phyloP scores from a whole-genome alignment of 2,113 vertebrate species.

The Mastomys coucha region DNA sequence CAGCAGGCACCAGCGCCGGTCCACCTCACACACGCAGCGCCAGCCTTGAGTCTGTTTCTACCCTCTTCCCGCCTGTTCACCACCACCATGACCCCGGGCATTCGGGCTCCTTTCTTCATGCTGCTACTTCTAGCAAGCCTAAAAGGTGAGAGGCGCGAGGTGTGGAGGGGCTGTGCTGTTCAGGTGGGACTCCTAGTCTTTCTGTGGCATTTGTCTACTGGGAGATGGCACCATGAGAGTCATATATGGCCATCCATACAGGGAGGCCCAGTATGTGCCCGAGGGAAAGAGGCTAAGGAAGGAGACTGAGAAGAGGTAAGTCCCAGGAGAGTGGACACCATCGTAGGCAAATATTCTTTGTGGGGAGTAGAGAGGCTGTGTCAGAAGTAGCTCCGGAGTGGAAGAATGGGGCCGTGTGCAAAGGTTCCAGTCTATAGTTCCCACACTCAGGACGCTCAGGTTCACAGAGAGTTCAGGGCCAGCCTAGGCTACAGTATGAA shows the following conservation, averaged over 20 bases:
- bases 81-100: slow-evolving; percentile 64
- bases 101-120: slow-evolving; percentile 34
- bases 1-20: slow-evolving; percentile 62
- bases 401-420: background rate
- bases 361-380: background rate
- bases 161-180: background rate
- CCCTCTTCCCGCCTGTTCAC: background rate
- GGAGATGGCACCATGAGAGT: slow-evolving; percentile 4
- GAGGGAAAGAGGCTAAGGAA: background rate
- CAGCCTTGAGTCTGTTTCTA: background rate
- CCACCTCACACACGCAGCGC: background rate
- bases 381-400: background rate
- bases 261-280: background rate
- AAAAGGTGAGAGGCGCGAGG: slow-evolving; percentile 71
- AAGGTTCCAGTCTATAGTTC: background rate
- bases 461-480: background rate
- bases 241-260: background rate
- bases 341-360: background rate
- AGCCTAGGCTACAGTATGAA: background rate
- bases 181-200: background rate
- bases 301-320: background rate
- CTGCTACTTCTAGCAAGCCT: background rate
- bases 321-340: background rate
- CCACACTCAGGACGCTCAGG: background rate
- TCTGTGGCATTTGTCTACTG: slow-evolving; percentile 19